Evolutionary conservation across 2,797 vertebrate genomes (phyloP), one percentile per base, ranked within the genome.

Genomic region (Peromyscus aztecus): DNA sequence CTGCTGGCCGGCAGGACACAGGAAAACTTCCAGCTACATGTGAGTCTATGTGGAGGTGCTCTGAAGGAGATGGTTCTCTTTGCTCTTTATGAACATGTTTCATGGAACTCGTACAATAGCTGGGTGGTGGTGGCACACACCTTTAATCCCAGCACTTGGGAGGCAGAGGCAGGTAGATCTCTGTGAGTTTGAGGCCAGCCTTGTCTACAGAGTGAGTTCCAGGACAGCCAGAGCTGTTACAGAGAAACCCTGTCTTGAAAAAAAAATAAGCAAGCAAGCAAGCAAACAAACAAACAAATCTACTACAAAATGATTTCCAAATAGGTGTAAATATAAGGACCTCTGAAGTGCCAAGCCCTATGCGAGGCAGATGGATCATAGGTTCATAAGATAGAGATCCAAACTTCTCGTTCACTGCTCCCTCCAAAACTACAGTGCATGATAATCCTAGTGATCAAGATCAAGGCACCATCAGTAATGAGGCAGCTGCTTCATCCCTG

Each of bases 391-490:
- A 4, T 85, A 14, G 49, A 69, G 52, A 69, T 0, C 21, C 85
- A 52, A 13, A 85, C 55, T 91, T 86, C 61, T 94, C 83, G 16
- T n/a, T 94, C 43, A 59, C 0, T 57, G 13, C 67, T 89, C 55
- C 23, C 19, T 75, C 92, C 91, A 93, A 84, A 77, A 75, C n/a
- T 23, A 49, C 43, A 94, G 43, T 86, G 46, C 16, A 11, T 31
- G 57, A 89, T 61, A 94, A 82, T 43, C 6, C 9, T 85, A 95
- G 78, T 95, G 85, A 83, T 97, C 76, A 19, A 61, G 65, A 91
- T 92, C 40, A 88, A 67, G 71, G 73, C 46, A 23, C n/a, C 2
- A 12, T 78, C 19, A 55, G n/a, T 34, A 76, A 63, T 19, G n/a
- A 23, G 31, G 27, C n/a, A 80, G 46, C 34, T 92, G 3, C 34